Base-by-base conservation (phyloP, 2,113 vertebrate genomes). In the Scomber scombrus region DNA sequence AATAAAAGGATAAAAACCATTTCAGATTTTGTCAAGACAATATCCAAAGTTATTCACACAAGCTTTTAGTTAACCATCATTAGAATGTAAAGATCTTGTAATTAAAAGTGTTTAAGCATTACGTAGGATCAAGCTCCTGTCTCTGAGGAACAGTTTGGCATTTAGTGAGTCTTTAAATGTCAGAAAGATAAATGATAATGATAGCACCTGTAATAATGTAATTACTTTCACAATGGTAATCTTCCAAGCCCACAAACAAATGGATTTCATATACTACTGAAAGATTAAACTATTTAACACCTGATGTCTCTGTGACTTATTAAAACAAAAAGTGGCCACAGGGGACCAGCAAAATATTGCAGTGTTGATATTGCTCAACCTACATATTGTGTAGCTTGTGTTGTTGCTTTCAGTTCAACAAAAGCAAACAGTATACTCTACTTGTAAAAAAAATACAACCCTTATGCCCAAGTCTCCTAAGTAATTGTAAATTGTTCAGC, bases 221-320 rank as follows among this genome's bases (percentile, higher is more conserved):
- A 91, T 93, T 92, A 91, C 85, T 56, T 89, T 87, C 82, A 85
- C 86, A 74, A 86, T 91, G 88, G 88, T 93, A 91, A 92, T 93
- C 84, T 78, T 89, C 89, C 72, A 70, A 91, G 88, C 83, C 82
- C 86, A 80, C 92, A 94, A 95, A 95, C 91, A 94, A 95, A 95
- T 95, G 93, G 92, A 88, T 94, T 95, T 95, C 91, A 95, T 94
- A 93, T 95, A 93, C 64, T 83, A 63, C 70, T 58, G 86, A 90
- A 91, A 93, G 85, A 95, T 94, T 93, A 95, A 94, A 92, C 91
- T 93, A 93, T 93, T 94, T 94, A 94, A 91, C 90, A 93, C 88
- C 85, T 88, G 79, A 85, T 85, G 92, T 91, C 90, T 80, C 73
- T 10, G 54, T 91, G 91, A 93, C 87, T 90, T 94, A 92, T 91